Evolutionary conservation across 2,113 vertebrate genomes (phyloP), one percentile per base, ranked within the genome.

Genomic region (Blennius ocellaris): DNA sequence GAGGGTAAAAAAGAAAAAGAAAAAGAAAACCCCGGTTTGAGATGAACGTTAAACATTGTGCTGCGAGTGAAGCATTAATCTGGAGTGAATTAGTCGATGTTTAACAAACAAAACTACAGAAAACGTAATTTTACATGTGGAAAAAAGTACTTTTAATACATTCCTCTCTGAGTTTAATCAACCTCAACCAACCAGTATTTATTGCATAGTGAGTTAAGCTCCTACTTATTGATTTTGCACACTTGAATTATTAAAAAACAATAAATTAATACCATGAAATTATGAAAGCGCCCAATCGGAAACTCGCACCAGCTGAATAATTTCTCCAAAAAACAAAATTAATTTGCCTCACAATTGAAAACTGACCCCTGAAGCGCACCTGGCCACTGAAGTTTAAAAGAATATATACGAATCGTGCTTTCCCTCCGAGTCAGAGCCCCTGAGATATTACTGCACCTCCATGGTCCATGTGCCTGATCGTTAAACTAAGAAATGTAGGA

Each of bases 401-500:
- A 75, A 73, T 68, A 70, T 63, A 71, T 67, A 55, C 50, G 30
- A 11, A 75, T 51, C 3, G 47, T 5, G 6, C 1, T 3, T 36
- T 78, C 47, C 50, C 50, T 63, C 49, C 68, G 1, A 2, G 41
- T 81, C 67, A 37, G 45, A 40, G 67, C 64, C 73, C 66, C 63
- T 36, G 71, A 75, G 80, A 76, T 74, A 71, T 59, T 73, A 79
- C 60, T 59, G 53, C 58, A 78, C 54, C 55, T 78, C 49, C 57
- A 30, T 67, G 53, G 43, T 81, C 69, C 72, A 78, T 57, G 67
- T 66, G 69, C 57, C 55, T 76, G 44, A 78, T 71, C 68, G 76
- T 76, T 81, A 81, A 86, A 83, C 16, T 56, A 30, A 69, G 64
- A 76, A 76, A 82, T 54, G 49, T 44, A 16, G 39, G 58, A 76